Evolutionary conservation across 2,113 vertebrate species (phyloP).

Genomic region (Ammodytes marinus): DNA sequence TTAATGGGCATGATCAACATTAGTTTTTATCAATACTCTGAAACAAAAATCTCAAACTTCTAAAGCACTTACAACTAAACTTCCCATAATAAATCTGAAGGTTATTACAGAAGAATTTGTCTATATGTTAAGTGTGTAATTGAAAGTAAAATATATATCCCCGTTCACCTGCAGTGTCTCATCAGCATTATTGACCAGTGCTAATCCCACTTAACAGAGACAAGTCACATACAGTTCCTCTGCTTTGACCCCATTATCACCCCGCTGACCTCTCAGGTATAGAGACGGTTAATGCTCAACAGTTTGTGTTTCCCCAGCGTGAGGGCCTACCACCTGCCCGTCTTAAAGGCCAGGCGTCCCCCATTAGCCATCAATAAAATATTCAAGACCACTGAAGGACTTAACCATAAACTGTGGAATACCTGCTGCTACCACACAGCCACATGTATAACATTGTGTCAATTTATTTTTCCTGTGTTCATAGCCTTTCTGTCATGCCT

Average conservation of each 20-base stretch:
- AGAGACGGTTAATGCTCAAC: slow-evolving; percentile 37
- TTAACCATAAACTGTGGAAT: neutral
- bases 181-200: neutral
- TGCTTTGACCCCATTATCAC: neutral
- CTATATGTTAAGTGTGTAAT: too few species aligned
- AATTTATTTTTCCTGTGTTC: neutral
- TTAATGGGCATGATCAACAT: too few species aligned
- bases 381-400: slow-evolving; percentile 41
- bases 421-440: neutral
- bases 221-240: neutral
- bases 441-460: too few species aligned
- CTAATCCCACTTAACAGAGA: neutral
- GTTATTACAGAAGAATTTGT: too few species aligned
- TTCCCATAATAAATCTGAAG: too few species aligned
- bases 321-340: slow-evolving; percentile 53
- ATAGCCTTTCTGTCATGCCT: neutral
- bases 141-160: too few species aligned
- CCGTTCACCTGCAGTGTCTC: neutral
- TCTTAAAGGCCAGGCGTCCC: slow-evolving; percentile 19
- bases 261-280: slow-evolving; percentile 39
- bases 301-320: slow-evolving; percentile 29
- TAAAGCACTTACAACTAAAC: too few species aligned
- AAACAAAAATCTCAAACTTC: too few species aligned
- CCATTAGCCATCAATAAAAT: slow-evolving; percentile 54
- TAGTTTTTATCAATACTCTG: too few species aligned